Conservation (phyloP, 2,113 vertebrate species). For the Planiliza haematocheilus region DNA sequence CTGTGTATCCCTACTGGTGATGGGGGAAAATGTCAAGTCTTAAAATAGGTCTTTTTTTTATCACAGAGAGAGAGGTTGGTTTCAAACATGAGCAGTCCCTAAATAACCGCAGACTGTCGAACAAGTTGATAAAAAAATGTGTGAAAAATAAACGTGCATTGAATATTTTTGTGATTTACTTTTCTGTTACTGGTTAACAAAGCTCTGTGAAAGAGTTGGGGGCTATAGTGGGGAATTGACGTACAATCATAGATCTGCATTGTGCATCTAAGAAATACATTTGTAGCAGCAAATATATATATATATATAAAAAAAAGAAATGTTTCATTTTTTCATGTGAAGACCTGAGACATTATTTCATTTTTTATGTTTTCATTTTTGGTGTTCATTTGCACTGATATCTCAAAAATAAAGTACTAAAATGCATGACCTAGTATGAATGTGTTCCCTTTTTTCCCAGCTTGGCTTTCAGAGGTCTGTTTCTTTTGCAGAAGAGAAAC, state of each 20-base stretch:
- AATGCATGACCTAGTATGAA: slow-evolving; percentile 81
- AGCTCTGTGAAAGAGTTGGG: slow-evolving; percentile 67
- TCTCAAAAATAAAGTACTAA: slow-evolving; percentile 87
- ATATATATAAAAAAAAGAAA: slow-evolving; percentile 62
- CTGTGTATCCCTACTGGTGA: slow-evolving; percentile 84
- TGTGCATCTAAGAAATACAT: slow-evolving; percentile 80
- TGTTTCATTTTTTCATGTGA: slow-evolving; percentile 80
- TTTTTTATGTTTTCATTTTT: slow-evolving; percentile 84
- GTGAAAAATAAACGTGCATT: slow-evolving; percentile 82
- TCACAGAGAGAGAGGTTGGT: slow-evolving; percentile 72
- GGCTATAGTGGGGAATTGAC: slow-evolving; percentile 73
- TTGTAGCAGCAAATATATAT: slow-evolving; percentile 79
- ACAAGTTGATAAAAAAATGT: slow-evolving; percentile 77
- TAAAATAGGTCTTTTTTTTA: slow-evolving; percentile 82
- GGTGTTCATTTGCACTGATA: slow-evolving; percentile 90
- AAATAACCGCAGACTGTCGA: slow-evolving; percentile 78
- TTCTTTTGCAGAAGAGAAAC: not conserved
- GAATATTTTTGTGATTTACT: slow-evolving; percentile 75
- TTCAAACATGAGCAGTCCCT: slow-evolving; percentile 78
- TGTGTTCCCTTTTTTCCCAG: slow-evolving; percentile 64
- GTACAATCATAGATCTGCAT: slow-evolving; percentile 82
- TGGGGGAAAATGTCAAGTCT: slow-evolving; percentile 84
- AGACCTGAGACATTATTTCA: slow-evolving; percentile 79
- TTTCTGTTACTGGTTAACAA: slow-evolving; percentile 81
- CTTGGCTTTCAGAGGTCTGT: slow-evolving; percentile 1